Base-by-base conservation (phyloP, 2,797 vertebrate genomes). In the Liasis olivaceus region DNA sequence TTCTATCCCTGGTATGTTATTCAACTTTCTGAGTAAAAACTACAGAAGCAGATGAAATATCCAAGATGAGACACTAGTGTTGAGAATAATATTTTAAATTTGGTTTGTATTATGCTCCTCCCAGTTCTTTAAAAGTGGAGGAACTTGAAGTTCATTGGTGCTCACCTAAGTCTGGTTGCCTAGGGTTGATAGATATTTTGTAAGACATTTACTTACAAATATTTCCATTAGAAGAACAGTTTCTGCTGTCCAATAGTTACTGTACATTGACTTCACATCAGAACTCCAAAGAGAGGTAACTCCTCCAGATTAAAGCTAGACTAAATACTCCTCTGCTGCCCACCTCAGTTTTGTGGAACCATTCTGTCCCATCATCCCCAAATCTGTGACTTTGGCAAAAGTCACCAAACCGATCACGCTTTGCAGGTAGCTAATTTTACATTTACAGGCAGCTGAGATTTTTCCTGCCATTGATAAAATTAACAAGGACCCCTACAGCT, bases 1-100 rank as follows among this genome's bases (percentile, higher is more conserved):
- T 97, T 96, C 93, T 95, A 94, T 93, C 87, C 95, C 93, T 97
- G 94, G 95, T 96, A 97, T 96, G 96, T 96, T 96, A 96, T 95
- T 95, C 95, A 96, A 97, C 96, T 94, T 95, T 96, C 93, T 95
- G 94, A 95, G 94, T 97, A 96, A 94, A 96, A 97, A 96, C 11
- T 93, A 94, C 94, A 96, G 92, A 95, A 95, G 94, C 95, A 95
- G 84, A 90, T 93, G 62, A 90, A 95, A 90, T 96, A 96, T 96
- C 96, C 95, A 94, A 94, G 95, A 91, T 94, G 96, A 96, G 94
- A 96, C 95, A 96, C 94, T 96, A 96, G 90, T 96, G 93, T 92
- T 47, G 95, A 96, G 92, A 94, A 95, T 94, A 95, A 96, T 95
- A 95, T 94, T 96, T 96, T 96, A 96, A 96, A 97, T 95, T 96